Evolutionary conservation across 2,888 invertebrate genomes (phyloP).

Genomic region (Hoplodrina ambigua): DNA sequence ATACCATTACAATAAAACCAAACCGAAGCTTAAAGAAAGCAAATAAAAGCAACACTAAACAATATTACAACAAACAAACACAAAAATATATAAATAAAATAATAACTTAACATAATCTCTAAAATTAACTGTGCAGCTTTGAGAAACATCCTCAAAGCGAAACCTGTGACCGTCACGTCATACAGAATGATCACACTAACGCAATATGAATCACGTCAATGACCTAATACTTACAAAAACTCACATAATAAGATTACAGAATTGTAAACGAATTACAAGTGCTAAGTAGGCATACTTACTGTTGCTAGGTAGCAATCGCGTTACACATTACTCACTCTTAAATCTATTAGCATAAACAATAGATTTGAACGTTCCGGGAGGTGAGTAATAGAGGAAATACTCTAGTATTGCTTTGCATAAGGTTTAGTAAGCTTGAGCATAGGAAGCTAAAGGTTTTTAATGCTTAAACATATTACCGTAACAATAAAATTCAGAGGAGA

Average conservation of each 20-base stretch:
- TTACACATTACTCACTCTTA: slow-evolving; percentile 18
- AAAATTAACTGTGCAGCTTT: not conserved
- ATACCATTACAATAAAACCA: no score
- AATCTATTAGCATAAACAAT: slow-evolving; percentile 11
- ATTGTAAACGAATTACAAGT: slow-evolving; percentile 35
- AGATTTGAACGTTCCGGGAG: not conserved
- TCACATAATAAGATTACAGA: slow-evolving; percentile 45
- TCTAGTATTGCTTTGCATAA: not conserved
- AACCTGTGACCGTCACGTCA: not conserved
- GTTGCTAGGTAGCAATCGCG: slow-evolving; percentile 35
- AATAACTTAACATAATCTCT: no score
- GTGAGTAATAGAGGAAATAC: slow-evolving; percentile 20
- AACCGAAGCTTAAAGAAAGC: no score
- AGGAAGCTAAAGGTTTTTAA: no score
- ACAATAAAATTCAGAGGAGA: no score
- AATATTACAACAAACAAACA: no score
- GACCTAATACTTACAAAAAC: slow-evolving; percentile 54
- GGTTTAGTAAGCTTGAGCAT: not conserved
- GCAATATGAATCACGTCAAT: slow-evolving; percentile 53
- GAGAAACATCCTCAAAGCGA: not conserved
- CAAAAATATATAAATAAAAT: no score
- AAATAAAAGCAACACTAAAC: no score
- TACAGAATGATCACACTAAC: slow-evolving; percentile 11
- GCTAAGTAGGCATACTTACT: slow-evolving; percentile 37
- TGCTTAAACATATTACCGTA: no score